A percentile compares a stretch with the other conserved stretches of the same genome.
These are phyloP conservation scores for Matsumyia berberina DNA, from an alignment of 2,888 invertebrate genomes.

Conservation along the genomic window DNA sequence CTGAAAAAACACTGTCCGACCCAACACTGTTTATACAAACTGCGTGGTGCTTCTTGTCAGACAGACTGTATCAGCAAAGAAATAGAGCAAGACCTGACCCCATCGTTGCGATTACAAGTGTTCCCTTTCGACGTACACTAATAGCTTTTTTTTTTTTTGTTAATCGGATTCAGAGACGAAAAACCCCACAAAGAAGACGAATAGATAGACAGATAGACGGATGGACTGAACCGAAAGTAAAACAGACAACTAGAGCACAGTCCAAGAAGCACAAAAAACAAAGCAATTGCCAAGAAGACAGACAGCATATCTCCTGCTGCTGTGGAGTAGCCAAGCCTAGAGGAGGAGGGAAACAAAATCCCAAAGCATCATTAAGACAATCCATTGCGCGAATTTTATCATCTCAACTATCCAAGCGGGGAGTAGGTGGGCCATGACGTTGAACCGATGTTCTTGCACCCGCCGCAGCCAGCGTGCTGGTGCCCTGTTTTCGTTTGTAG, in stretches of 20 bases:
- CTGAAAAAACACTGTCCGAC: no score
- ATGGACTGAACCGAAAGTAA: constrained; percentile 61
- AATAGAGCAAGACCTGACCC: constrained; percentile 35
- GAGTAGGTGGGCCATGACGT: constrained; percentile 63
- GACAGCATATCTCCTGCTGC: constrained; percentile 35
- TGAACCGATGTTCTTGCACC: constrained; percentile 67
- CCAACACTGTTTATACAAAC: no score
- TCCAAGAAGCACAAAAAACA: constrained; percentile 12
- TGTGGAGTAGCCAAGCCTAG: background rate
- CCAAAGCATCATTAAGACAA: constrained; percentile 70
- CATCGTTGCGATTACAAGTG: constrained; percentile 32
- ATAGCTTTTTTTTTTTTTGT: constrained; percentile 23
- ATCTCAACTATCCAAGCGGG: constrained; percentile 55
- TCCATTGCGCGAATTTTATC: constrained; percentile 69
- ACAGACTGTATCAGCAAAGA: constrained; percentile 25
- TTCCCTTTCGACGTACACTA: constrained; percentile 29
- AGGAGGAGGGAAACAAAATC: constrained; percentile 11
- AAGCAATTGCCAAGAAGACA: constrained; percentile 42
- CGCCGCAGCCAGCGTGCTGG: no score
- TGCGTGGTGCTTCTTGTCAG: background rate
- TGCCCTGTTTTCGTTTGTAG: no score
- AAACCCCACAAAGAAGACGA: constrained; percentile 50
- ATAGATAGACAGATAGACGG: constrained; percentile 67
- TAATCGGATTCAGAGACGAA: constrained; percentile 27
- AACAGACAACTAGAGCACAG: constrained; percentile 49